Percentiles rank a stretch among this genome's conserved stretches.
Conservation (phyloP, 1,140 invertebrate genomes). For the Triops cancriformis region DNA sequence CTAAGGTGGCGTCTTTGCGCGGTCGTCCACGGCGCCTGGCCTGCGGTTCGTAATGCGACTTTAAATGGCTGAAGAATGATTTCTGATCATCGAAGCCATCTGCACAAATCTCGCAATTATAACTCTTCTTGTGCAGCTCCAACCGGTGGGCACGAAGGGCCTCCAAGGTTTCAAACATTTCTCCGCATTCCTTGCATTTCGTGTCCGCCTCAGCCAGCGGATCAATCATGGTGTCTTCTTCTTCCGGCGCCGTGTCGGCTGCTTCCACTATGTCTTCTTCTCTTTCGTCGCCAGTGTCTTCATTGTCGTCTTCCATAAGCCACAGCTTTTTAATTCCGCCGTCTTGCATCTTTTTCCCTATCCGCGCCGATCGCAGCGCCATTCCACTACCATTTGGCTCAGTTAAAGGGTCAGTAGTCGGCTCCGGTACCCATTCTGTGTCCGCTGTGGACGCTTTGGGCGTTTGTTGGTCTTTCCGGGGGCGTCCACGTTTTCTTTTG, state of each 20-base stretch:
- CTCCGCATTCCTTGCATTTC: constrained; percentile 3
- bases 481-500: constrained; percentile 32
- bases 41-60: constrained; percentile 63
- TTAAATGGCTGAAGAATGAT: constrained; percentile 70
- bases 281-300: not conserved
- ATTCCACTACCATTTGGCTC: not conserved
- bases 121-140: constrained; percentile 22
- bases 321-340: constrained; percentile 26
- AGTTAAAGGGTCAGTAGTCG: not conserved
- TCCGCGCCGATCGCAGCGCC: not conserved
- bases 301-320: constrained; percentile 12
- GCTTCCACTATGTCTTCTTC: constrained; percentile 18
- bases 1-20: constrained; percentile 35
- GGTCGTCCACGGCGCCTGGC: constrained; percentile 24
- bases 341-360: constrained; percentile 18
- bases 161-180: constrained; percentile 15
- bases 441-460: not conserved
- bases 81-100: constrained; percentile 56
- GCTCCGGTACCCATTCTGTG: not conserved
- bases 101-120: constrained; percentile 55
- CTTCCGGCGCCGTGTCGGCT: constrained; percentile 30
- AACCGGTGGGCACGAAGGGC: constrained; percentile 14
- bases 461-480: constrained; percentile 29
- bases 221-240: constrained; percentile 25
- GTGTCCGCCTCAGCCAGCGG: not conserved